A percentile compares a stretch with the other conserved stretches of the same genome.
These are phyloP conservation scores for Catamblyrhynchus diadema DNA, from an alignment of 2,797 vertebrate species.

Conservation along the genomic window DNA sequence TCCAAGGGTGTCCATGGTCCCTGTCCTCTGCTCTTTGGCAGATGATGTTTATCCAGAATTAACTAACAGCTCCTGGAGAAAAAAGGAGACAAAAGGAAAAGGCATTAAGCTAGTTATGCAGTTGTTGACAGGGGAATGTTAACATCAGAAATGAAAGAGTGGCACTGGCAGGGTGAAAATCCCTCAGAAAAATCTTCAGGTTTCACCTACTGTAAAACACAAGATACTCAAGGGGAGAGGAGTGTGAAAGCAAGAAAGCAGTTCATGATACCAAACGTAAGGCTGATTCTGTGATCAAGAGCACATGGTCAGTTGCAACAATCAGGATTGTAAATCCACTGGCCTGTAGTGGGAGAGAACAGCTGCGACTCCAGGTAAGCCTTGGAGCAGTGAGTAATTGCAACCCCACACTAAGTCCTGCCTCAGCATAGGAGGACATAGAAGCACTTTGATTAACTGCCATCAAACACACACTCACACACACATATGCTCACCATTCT, in stretches of 20 bases:
- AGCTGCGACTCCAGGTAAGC: neutral
- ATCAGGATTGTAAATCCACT: neutral
- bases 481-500: neutral
- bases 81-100: conserved; percentile 32
- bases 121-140: neutral
- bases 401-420: neutral
- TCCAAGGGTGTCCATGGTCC: conserved; percentile 4
- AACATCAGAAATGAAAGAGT: neutral
- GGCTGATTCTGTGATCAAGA: neutral
- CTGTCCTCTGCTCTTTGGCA: conserved; percentile 2
- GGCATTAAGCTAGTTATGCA: neutral
- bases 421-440: neutral
- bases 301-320: rapidly evolving
- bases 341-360: neutral
- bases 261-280: neutral
- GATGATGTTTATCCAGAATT: conserved; percentile 54
- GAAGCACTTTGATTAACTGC: neutral
- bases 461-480: neutral
- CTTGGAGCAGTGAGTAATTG: neutral
- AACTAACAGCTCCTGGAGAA: conserved; percentile 62
- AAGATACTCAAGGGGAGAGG: neutral
- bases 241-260: neutral
- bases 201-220: neutral
- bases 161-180: neutral
- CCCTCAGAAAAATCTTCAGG: neutral